A percentile compares a stretch with the other conserved stretches of the same genome.
Conservation (phyloP, 2,113 vertebrate species). For the Platycercus adscitus region DNA sequence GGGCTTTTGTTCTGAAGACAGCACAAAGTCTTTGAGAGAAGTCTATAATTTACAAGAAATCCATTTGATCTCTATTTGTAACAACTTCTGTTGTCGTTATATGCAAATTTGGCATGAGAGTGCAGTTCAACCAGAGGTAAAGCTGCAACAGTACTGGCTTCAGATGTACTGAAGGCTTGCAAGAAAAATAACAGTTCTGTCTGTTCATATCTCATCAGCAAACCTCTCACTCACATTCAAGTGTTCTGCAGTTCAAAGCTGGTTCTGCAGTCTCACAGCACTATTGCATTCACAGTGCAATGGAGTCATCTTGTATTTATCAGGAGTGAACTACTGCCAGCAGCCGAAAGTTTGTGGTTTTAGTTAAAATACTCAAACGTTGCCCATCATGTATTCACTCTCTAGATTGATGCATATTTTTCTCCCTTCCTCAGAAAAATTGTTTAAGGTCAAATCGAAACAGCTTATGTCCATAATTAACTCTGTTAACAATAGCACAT, state of each 20-base stretch:
- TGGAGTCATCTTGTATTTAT: neutral
- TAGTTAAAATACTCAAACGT: neutral
- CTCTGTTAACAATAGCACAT: neutral
- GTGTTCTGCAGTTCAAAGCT: neutral
- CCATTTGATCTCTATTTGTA: neutral
- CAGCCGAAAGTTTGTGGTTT: neutral
- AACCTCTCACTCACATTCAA: neutral
- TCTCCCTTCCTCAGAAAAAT: neutral
- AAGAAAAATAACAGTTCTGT: neutral
- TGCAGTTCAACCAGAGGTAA: neutral
- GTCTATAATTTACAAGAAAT: neutral
- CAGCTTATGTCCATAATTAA: neutral
- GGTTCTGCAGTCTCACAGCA: neutral
- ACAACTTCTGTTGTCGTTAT: neutral
- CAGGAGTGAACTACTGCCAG: neutral
- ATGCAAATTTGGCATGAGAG: neutral
- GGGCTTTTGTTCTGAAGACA: neutral
- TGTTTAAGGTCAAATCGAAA: neutral
- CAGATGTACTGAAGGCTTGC: neutral
- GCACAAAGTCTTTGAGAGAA: neutral
- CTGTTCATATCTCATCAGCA: neutral
- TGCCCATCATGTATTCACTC: neutral
- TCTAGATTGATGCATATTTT: neutral
- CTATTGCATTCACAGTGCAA: neutral
- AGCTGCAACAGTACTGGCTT: neutral